A percentile compares a stretch with the other conserved stretches of the same genome.
These are phyloP conservation scores for Tympanuchus pallidicinctus DNA, from an alignment of 2,113 vertebrate species.

Conservation along the genomic window DNA sequence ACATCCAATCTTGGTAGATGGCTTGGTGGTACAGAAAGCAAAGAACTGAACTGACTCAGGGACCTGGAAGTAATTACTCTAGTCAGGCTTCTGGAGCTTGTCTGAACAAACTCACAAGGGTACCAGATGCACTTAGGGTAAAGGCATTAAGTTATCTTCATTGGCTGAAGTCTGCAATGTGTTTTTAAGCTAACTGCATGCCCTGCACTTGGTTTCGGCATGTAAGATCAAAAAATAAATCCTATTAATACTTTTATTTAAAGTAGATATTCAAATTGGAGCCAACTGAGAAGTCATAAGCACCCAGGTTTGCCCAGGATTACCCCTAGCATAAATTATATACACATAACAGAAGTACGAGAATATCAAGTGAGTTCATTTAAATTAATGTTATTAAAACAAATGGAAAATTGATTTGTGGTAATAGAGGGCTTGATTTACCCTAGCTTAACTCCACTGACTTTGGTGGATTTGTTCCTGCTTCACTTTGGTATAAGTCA, in stretches of 20 bases:
- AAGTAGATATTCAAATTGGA: neutral
- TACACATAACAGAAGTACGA: neutral
- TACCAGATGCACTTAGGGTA: neutral
- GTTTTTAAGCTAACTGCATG: neutral
- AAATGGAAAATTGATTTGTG: conserved; percentile 68
- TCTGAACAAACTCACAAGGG: neutral
- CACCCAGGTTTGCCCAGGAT: neutral
- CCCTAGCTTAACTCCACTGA: neutral
- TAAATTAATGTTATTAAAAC: conserved; percentile 68
- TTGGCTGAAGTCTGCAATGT: neutral
- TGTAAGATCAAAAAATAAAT: neutral
- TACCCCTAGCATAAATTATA: neutral
- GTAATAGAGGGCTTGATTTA: conserved; percentile 35
- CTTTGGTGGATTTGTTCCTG: conserved; percentile 10
- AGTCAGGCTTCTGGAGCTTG: neutral
- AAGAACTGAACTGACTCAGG: neutral
- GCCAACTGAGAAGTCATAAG: neutral
- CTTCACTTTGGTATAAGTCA: conserved; percentile 11
- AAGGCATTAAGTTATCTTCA: neutral
- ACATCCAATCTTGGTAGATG: neutral
- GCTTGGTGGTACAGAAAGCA: neutral
- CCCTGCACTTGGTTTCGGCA: neutral
- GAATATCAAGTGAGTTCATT: conserved; percentile 62
- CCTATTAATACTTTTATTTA: conserved; percentile 6
- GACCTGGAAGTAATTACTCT: neutral